Conservation (phyloP, 2,888 invertebrate species). For the Galeopsomyia nigrocyanea region DNA sequence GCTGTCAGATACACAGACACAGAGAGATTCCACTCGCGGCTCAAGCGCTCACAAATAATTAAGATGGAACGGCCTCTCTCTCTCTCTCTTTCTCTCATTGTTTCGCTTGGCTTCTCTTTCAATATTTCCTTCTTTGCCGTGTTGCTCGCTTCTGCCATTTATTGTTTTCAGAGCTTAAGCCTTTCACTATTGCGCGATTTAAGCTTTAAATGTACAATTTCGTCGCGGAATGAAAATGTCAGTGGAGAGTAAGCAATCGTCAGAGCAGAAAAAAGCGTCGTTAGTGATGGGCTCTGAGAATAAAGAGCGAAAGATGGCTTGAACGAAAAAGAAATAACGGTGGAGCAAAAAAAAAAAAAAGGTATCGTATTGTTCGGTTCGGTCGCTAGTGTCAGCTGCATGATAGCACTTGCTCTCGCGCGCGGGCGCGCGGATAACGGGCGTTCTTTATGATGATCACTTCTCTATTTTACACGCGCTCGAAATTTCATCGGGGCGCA, state of each 20-base stretch:
- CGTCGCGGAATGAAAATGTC: no score
- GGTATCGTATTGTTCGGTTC: conserved; percentile 14
- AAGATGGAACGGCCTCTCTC: conserved; percentile 30
- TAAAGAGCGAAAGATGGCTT: no score
- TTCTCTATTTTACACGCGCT: conserved; percentile 48
- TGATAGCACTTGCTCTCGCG: not conserved
- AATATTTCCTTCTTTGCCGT: conserved; percentile 30
- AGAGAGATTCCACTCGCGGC: conserved; percentile 32
- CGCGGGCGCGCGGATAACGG: conserved; percentile 42
- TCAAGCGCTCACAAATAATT: conserved; percentile 47
- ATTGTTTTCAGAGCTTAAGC: no score
- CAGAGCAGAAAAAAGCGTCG: no score
- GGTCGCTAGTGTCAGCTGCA: not conserved
- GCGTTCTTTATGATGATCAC: conserved; percentile 53
- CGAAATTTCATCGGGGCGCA: conserved; percentile 54
- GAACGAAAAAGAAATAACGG: no score
- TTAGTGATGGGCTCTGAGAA: no score
- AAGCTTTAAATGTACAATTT: conserved; percentile 3
- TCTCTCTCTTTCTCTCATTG: conserved; percentile 22
- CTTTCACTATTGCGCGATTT: conserved; percentile 1
- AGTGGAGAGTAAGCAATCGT: no score
- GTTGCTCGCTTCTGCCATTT: no score
- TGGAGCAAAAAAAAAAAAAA: conserved; percentile 16
- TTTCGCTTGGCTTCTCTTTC: conserved; percentile 13
- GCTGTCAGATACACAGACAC: not conserved